Evolutionary conservation across 2,113 vertebrate species (phyloP).

Genomic region (Malaclemys terrapin): DNA sequence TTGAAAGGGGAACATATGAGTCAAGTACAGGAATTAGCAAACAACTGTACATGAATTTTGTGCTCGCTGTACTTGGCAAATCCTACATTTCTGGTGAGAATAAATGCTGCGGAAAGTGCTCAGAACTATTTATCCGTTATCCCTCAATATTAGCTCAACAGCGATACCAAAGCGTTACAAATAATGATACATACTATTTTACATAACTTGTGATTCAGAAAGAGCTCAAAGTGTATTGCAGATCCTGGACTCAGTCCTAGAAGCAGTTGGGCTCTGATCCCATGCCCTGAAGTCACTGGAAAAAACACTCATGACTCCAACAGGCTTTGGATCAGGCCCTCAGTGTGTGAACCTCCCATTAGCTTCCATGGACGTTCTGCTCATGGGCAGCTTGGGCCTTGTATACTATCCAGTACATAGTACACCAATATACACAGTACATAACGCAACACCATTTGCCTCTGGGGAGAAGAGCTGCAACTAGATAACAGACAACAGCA

Average conservation of each 20-base stretch:
- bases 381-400: background rate
- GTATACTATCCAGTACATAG: background rate
- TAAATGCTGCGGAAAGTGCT: background rate
- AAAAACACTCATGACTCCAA: background rate
- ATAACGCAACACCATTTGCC: background rate
- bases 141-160: background rate
- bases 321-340: background rate
- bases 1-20: background rate
- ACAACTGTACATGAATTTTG: background rate
- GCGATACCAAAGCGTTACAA: background rate
- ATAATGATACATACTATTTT: background rate
- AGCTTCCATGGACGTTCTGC: background rate
- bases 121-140: background rate
- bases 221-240: background rate
- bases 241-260: background rate
- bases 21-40: background rate
- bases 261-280: background rate
- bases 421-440: fast-evolving
- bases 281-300: background rate
- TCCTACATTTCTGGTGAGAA: background rate
- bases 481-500: background rate
- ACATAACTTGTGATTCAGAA: background rate
- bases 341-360: background rate
- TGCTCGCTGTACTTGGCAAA: background rate
- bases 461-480: background rate